A percentile compares a stretch with the other conserved stretches of the same genome.
Evolutionary conservation across 2,797 vertebrate genomes (phyloP).

Genomic region (Scarus forsteni): DNA sequence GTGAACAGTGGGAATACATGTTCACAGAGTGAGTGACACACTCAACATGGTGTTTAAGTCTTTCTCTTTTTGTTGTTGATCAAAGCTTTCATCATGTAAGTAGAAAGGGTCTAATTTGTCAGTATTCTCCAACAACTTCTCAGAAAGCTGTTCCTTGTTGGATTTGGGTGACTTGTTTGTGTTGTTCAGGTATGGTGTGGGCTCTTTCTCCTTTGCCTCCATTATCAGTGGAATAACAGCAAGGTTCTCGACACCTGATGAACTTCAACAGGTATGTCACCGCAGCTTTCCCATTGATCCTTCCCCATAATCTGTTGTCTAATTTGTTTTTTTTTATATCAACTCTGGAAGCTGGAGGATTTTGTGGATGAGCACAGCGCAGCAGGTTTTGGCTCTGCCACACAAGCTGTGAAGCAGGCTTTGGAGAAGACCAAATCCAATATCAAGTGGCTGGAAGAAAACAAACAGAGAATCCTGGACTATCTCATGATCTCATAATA

Average conservation of each 20-base stretch:
- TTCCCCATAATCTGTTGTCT: neutral
- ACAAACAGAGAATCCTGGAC: constrained; percentile 67
- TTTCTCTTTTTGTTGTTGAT: no score
- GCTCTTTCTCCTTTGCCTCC: constrained; percentile 91
- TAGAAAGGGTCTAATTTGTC: no score
- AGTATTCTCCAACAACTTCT: no score
- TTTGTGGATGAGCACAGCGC: constrained; percentile 83
- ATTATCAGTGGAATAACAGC: constrained; percentile 85
- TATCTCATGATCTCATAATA: constrained; percentile 81
- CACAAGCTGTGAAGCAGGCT: constrained; percentile 88
- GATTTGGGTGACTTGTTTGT: neutral
- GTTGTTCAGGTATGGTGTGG: constrained; percentile 85
- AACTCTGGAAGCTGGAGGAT: constrained; percentile 82
- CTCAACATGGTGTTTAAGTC: neutral
- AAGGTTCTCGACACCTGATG: constrained; percentile 84
- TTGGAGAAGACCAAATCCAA: constrained; percentile 89
- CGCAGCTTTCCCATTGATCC: neutral
- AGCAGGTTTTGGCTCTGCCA: constrained; percentile 87
- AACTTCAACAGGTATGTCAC: constrained; percentile 87
- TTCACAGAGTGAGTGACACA: constrained; percentile 87
- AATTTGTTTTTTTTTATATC: neutral
- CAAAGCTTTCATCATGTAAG: no score
- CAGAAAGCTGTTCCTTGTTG: neutral
- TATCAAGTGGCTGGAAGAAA: constrained; percentile 89
- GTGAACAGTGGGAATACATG: constrained; percentile 85